Evolutionary conservation across 2,888 invertebrate species (phyloP), one percentile per base, ranked within the genome.

Genomic region (Melinaea marsaeus): DNA sequence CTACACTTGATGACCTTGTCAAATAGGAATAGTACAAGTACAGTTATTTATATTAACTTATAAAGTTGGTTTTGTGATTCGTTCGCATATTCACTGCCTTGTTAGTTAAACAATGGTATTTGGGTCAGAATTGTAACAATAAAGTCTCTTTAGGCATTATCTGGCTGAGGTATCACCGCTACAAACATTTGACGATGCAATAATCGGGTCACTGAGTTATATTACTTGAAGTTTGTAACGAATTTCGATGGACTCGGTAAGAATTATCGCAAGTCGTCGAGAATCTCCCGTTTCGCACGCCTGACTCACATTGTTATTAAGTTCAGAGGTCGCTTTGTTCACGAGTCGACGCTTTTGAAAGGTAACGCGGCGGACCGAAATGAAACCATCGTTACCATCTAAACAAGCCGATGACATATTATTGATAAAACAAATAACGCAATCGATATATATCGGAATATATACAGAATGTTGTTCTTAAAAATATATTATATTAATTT

Each of bases 311-410:
- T 88, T 90, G 88, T 88, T 89, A 85, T 87, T 85, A 86, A 88
- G 90, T 86, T 90, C 90, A 89, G 78, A 90, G 89, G 86, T 90
- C 86, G 84, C 78, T 84, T 86, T 86, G 89, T 90, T 90, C 90
- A 90, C 86, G 88, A 88, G 81, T 81, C 86, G 79, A 84, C 81
- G 83, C 85, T 88, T 89, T 89, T 84, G 85, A 89, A 89, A 88
- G 86, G 88, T 88, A 89, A 89, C 87, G 86, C 85, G 83, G 79
- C 83, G 77, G 71, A 80, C 78, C 74, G 81, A 83, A 85, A 88
- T 85, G 86, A 88, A 90, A 88, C 88, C 85, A 86, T 82, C 78
- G 81, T 76, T 81, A 22, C 9, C 71, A 79, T 79, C 78, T 79
- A 81, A 51, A 22, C 22, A 51, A 79, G 80, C 79, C 78, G 89